These are phyloP conservation scores for Hormaphis cornu DNA, from an alignment of 1,140 invertebrate species.

Conservation along the genomic window DNA sequence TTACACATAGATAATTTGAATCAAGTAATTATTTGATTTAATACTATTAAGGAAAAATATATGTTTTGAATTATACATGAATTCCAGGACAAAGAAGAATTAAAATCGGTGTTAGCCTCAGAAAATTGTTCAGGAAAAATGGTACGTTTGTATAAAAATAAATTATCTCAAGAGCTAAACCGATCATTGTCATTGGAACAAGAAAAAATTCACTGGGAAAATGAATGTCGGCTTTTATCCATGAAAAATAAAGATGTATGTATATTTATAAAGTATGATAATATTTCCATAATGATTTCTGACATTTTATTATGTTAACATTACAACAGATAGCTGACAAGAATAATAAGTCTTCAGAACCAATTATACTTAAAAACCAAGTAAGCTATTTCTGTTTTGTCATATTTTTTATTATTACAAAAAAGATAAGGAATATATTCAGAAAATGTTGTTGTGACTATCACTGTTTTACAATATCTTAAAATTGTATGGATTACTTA, in stretches of 20 bases:
- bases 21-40: background rate
- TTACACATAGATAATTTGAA: background rate
- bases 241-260: background rate
- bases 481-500: too few species aligned
- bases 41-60: background rate
- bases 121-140: background rate
- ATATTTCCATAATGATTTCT: too few species aligned
- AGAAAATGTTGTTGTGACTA: too few species aligned
- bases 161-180: slow-evolving; percentile 4
- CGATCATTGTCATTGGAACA: background rate
- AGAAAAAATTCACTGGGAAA: slow-evolving; percentile 8
- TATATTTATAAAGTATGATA: background rate
- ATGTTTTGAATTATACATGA: background rate
- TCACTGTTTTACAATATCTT: too few species aligned
- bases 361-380: too few species aligned
- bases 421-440: too few species aligned
- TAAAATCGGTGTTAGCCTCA: background rate
- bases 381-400: too few species aligned
- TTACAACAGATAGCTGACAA: too few species aligned
- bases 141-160: background rate
- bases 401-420: too few species aligned
- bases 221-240: background rate
- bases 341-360: too few species aligned
- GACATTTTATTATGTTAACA: too few species aligned
- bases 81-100: slow-evolving; percentile 12